A percentile compares a stretch with the other conserved stretches of the same genome.
phyloP scores from a whole-genome alignment of 2,888 invertebrate genomes.

The Euspilapteryx auroguttella region DNA sequence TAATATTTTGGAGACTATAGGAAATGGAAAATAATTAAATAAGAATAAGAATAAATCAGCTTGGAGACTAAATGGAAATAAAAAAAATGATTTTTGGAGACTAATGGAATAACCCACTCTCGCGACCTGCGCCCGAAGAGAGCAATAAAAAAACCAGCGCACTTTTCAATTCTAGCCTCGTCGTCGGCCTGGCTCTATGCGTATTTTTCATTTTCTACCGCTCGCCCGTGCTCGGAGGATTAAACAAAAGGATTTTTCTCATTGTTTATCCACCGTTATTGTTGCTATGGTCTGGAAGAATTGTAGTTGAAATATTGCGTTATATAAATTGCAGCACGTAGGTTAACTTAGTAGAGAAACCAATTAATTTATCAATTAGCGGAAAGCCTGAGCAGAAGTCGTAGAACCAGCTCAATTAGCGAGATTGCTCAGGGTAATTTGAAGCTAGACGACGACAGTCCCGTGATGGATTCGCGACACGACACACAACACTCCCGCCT shows the following conservation, averaged over 20 bases:
- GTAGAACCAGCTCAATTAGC: slow-evolving; percentile 1
- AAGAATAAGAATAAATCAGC: too few species aligned
- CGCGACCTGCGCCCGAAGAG: slow-evolving; percentile 13
- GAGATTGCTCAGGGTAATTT: background rate
- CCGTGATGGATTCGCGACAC: slow-evolving; percentile 2
- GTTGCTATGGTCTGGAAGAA: slow-evolving; percentile 3
- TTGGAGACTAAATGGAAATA: too few species aligned
- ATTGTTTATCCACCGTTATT: slow-evolving; percentile 23
- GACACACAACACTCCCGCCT: too few species aligned
- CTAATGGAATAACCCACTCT: too few species aligned
- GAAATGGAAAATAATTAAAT: too few species aligned
- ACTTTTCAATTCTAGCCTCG: slow-evolving; percentile 37
- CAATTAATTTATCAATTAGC: too few species aligned
- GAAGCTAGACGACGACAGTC: slow-evolving; percentile 1
- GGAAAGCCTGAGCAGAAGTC: too few species aligned
- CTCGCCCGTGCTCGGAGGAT: slow-evolving; percentile 17
- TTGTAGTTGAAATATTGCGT: too few species aligned
- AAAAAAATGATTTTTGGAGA: too few species aligned
- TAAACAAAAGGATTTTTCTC: slow-evolving; percentile 41
- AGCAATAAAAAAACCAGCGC: slow-evolving; percentile 40
- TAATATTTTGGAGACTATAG: too few species aligned
- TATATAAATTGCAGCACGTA: too few species aligned
- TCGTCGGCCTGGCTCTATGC: slow-evolving; percentile 19
- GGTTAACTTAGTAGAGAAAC: too few species aligned
- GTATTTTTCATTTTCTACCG: slow-evolving; percentile 37